Conservation (phyloP, 2,888 invertebrate genomes). For the Rotaria sp. region DNA sequence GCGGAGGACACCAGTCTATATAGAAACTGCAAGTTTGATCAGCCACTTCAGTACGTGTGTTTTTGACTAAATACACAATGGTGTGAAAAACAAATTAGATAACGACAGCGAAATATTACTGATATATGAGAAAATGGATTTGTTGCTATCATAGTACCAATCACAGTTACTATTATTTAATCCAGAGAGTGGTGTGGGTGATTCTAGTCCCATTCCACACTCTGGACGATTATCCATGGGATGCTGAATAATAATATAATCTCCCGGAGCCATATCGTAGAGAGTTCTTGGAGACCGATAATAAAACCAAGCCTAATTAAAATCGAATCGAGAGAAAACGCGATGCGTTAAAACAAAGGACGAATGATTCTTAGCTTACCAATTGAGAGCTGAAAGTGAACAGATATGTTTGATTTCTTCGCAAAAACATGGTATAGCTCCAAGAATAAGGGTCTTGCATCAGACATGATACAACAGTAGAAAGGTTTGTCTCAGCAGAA, state of each 20-base stretch:
- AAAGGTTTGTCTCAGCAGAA: too few relatives aligned
- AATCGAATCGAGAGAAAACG: too few relatives aligned
- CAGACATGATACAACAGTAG: too few relatives aligned
- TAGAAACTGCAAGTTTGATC: too few relatives aligned
- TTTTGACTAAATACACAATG: not conserved
- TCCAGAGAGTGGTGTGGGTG: slow-evolving; percentile 42
- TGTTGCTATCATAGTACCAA: slow-evolving; percentile 45
- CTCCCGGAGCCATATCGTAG: slow-evolving; percentile 44
- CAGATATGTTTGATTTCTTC: slow-evolving; percentile 43
- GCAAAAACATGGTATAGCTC: slow-evolving; percentile 46
- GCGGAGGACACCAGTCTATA: too few relatives aligned
- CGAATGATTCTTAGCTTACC: too few relatives aligned
- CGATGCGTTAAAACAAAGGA: too few relatives aligned
- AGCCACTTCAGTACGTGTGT: not conserved
- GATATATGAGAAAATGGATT: not conserved
- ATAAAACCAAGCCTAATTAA: not conserved
- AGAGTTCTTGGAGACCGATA: slow-evolving; percentile 45
- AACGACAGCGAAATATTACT: not conserved
- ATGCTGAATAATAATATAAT: slow-evolving; percentile 46
- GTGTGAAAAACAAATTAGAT: not conserved
- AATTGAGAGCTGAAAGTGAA: slow-evolving; percentile 45
- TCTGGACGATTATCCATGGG: slow-evolving; percentile 46
- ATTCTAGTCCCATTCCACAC: slow-evolving; percentile 41
- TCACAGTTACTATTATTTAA: slow-evolving; percentile 44
- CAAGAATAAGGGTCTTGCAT: too few relatives aligned